Evolutionary conservation across 2,113 vertebrate species (phyloP).

Genomic region (Dicrurus megarhynchus): DNA sequence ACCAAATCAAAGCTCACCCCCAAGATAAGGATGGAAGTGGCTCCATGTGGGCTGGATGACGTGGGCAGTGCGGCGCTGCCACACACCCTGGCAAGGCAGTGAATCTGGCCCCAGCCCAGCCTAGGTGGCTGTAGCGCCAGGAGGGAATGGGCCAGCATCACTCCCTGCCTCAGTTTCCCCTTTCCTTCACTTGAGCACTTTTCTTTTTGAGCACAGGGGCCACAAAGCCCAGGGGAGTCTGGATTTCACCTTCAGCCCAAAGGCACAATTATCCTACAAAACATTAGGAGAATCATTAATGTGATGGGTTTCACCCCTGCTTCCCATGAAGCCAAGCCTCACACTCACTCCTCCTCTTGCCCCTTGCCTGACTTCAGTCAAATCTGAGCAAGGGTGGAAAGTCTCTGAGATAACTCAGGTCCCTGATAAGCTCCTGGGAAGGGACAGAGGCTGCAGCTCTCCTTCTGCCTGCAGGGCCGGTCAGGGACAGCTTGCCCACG

Average conservation of each 20-base stretch:
- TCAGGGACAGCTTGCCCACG: not conserved
- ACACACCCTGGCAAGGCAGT: not conserved
- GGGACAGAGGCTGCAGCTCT: not conserved
- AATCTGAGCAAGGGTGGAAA: slow-evolving; percentile 34
- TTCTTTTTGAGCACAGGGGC: not conserved
- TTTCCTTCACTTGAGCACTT: not conserved
- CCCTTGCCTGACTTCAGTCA: slow-evolving; percentile 15
- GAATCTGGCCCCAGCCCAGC: not conserved
- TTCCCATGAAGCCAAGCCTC: not conserved
- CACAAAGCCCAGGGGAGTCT: not conserved
- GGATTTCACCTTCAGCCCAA: not conserved
- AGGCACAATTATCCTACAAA: not conserved
- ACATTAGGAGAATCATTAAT: not conserved
- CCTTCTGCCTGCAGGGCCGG: not conserved
- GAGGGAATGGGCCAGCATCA: not conserved
- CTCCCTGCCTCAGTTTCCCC: slow-evolving; percentile 30
- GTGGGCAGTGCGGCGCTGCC: not conserved
- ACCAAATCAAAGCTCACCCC: not conserved
- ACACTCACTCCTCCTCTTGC: not conserved
- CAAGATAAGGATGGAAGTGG: not conserved
- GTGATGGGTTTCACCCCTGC: not conserved
- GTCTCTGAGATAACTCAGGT: not conserved
- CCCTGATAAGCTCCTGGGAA: not conserved
- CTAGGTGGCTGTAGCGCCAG: not conserved
- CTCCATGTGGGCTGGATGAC: not conserved